Conservation (phyloP, 2,113 vertebrate genomes). For the Gobiocypris rarus region DNA sequence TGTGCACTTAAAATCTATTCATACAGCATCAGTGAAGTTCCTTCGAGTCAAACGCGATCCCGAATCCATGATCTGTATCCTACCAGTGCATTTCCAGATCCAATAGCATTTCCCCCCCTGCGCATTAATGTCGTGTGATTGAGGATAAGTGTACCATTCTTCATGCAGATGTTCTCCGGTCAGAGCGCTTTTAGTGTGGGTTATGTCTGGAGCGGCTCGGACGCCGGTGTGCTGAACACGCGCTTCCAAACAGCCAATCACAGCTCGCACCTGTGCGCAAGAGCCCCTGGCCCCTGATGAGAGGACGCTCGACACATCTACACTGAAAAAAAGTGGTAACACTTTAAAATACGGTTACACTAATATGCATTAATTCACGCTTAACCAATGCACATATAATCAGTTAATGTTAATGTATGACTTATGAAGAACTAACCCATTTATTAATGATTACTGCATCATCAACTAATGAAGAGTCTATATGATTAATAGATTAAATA, state of each 20-base stretch:
- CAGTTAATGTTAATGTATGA: too few species aligned
- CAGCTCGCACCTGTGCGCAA: slow-evolving; percentile 46
- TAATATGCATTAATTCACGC: too few species aligned
- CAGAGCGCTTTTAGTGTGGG: slow-evolving; percentile 1
- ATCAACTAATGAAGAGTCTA: too few species aligned
- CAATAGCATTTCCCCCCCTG: neutral
- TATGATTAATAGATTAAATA: too few species aligned
- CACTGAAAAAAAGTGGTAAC: too few species aligned
- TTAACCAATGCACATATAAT: too few species aligned
- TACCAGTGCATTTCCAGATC: neutral
- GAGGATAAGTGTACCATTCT: neutral
- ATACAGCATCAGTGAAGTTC: neutral
- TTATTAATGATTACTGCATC: too few species aligned
- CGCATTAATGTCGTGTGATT: neutral
- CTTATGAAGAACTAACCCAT: too few species aligned
- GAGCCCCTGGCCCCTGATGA: neutral
- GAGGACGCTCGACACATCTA: neutral
- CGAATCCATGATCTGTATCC: neutral
- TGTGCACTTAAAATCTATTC: neutral
- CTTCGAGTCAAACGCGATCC: neutral
- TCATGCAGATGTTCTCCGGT: neutral
- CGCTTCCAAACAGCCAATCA: slow-evolving; percentile 36
- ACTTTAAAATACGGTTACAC: too few species aligned
- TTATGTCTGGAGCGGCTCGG: neutral
- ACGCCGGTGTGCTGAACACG: neutral